Conservation (phyloP, 1,140 invertebrate genomes). For the Anoplophora glabripennis region DNA sequence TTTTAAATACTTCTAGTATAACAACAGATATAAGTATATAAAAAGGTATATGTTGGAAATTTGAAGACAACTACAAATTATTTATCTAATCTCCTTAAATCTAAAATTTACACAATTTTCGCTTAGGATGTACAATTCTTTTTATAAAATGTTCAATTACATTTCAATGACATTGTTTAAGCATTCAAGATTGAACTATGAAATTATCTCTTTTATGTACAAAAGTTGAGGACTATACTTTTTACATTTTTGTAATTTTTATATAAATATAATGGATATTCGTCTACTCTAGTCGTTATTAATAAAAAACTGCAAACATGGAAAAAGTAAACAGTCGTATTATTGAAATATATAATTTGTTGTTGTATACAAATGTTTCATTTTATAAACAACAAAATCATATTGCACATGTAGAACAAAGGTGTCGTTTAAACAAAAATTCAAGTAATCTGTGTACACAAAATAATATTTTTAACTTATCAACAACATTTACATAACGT, state of each 20-base stretch:
- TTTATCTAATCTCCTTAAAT: conserved; percentile 23
- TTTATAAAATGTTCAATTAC: conserved; percentile 15
- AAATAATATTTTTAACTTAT: not conserved
- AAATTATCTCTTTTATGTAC: conserved; percentile 19
- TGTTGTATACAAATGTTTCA: conserved; percentile 9
- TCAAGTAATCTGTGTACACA: conserved; percentile 1
- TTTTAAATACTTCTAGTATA: conserved; percentile 19
- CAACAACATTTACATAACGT: conserved; percentile 29
- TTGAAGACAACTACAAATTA: conserved; percentile 25
- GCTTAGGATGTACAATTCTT: conserved; percentile 21
- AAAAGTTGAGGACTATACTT: conserved; percentile 21
- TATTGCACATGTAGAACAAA: not conserved
- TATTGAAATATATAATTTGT: conserved; percentile 6
- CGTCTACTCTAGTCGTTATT: conserved; percentile 10
- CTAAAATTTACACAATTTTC: conserved; percentile 20
- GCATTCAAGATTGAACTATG: conserved; percentile 6
- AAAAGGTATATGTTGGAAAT: conserved; percentile 22
- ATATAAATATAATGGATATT: conserved; percentile 20
- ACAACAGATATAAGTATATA: conserved; percentile 23
- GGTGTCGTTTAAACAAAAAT: not conserved
- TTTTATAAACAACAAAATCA: not conserved
- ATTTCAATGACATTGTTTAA: not conserved
- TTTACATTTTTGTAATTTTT: conserved; percentile 15
- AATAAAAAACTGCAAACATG: conserved; percentile 7
- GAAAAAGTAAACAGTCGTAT: conserved; percentile 2